phyloP scores from a whole-genome alignment of 2,113 vertebrate genomes.

The Agapornis roseicollis region DNA sequence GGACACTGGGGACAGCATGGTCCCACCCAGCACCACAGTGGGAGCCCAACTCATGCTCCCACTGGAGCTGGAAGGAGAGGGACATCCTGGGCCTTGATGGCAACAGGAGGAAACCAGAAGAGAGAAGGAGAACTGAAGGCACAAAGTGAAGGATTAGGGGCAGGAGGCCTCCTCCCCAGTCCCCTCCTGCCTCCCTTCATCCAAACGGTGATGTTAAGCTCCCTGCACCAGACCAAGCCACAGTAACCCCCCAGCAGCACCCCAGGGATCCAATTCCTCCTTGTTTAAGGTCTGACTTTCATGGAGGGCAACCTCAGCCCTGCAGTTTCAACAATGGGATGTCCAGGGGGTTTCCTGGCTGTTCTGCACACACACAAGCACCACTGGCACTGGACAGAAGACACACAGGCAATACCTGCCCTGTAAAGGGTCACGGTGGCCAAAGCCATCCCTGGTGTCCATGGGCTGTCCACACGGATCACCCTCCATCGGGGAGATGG shows the following conservation, averaged over 20 bases:
- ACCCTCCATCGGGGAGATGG: rapidly evolving
- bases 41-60: rapidly evolving
- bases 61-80: neutral
- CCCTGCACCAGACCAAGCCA: rapidly evolving
- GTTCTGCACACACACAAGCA: rapidly evolving
- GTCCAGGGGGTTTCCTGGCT: rapidly evolving
- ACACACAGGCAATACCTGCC: rapidly evolving
- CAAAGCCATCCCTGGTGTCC: neutral
- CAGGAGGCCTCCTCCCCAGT: neutral
- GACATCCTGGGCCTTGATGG: rapidly evolving
- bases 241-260: rapidly evolving
- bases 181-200: neutral
- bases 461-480: rapidly evolving
- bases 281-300: neutral
- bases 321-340: rapidly evolving
- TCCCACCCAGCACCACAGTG: neutral
- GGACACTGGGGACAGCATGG: neutral
- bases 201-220: rapidly evolving
- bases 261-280: neutral
- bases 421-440: neutral
- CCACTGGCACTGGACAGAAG: neutral
- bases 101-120: neutral
- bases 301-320: neutral
- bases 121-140: neutral
- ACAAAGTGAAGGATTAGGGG: neutral